Evolutionary conservation across 1,140 invertebrate species (phyloP), one percentile per base, ranked within the genome.

Genomic region (Acromyrmex heyeri): DNA sequence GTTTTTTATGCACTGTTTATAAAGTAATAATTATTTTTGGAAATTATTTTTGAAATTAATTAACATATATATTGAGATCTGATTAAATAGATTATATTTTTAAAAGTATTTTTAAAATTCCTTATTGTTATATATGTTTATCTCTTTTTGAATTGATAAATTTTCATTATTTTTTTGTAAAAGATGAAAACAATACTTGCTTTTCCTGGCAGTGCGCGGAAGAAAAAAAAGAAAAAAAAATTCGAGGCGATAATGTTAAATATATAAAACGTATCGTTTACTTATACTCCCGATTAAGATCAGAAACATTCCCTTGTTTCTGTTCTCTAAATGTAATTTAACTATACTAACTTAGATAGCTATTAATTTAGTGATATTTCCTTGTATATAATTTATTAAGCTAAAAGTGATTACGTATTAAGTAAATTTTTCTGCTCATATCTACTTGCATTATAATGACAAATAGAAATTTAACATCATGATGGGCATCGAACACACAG

Each of bases 321-420:
- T 73, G 77, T 10, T 10, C 8, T 44, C 65, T 78, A 78, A 89
- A 50, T 89, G 88, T 90, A 44, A 87, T 90, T 90, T 90, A 90
- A 70, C 69, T 87, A 65, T 90, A 77, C 86, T 90, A 90, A 90
- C 34, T 81, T 90, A 90, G 76, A 86, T 90, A 90, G 75, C 53
- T 90, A 81, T 90, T 90, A 90, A 87, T 90, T 90, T 90, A 90
- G 86, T 77, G 57, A 90, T 83, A 70, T 88, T 88, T 77, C 69
- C 77, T 91, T 91, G 89, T 91, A 91, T 90, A 91, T 91, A 91
- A 90, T 91, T 91, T 91, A 91, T 91, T 90, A 57, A 34, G 64
- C 64, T 82, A 86, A 90, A 88, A 69, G 24, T 34, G 62, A 91
- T 62, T 86, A 65, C 67, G 50, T 73, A 48, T n/a, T 73, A 27